These are phyloP conservation scores for Petrosia ficiformis DNA, from an alignment of 37 sponge, comb jelly and placozoan species.

Conservation along the genomic window DNA sequence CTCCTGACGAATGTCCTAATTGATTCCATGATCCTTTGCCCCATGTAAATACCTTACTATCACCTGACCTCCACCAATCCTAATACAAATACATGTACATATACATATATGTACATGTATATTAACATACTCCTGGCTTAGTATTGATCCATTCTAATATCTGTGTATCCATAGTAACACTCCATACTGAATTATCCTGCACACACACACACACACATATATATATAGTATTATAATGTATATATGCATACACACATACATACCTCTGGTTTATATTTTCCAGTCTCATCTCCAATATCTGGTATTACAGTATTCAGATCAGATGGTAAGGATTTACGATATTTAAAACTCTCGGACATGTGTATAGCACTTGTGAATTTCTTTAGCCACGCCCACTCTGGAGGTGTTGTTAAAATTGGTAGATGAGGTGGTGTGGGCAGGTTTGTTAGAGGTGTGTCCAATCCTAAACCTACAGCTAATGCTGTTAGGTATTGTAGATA, in stretches of 20 bases:
- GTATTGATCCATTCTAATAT: slow-evolving; percentile 71
- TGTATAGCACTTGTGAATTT: slow-evolving; percentile 16
- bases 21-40: slow-evolving; percentile 66
- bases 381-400: slow-evolving; percentile 62
- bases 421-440: slow-evolving; percentile 51
- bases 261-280: slow-evolving; percentile 40
- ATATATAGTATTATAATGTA: too few relatives aligned
- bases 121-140: slow-evolving; percentile 27
- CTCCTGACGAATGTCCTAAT: slow-evolving; percentile 53
- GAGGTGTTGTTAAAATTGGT: not conserved
- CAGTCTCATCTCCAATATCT: too few relatives aligned
- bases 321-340: slow-evolving; percentile 22
- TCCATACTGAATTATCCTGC: slow-evolving; percentile 76
- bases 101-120: not conserved
- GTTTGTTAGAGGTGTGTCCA: slow-evolving; percentile 43
- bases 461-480: slow-evolving; percentile 56
- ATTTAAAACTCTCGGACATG: slow-evolving; percentile 43
- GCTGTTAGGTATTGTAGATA: slow-evolving; percentile 66
- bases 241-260: not conserved
- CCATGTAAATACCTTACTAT: slow-evolving; percentile 68
- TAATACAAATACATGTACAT: not conserved
- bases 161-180: slow-evolving; percentile 68
- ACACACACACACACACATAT: not conserved
- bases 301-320: too few relatives aligned
- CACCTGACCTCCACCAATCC: slow-evolving; percentile 50